Conservation (phyloP, 1,140 invertebrate species). For the Caenorhabditis briggsae region DNA sequence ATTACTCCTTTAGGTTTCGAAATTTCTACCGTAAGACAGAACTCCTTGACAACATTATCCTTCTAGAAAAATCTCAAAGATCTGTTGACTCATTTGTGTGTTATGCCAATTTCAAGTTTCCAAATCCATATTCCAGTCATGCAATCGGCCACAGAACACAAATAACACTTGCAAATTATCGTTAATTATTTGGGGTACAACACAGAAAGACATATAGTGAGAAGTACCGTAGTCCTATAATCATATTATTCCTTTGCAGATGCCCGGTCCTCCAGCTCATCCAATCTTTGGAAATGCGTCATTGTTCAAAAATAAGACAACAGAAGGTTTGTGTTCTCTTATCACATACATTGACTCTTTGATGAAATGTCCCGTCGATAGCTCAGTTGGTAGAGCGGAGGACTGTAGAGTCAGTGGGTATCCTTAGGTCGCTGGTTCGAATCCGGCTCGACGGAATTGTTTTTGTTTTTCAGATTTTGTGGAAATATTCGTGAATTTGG, state of each 20-base stretch:
- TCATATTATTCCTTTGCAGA: background rate
- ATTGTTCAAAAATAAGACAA: conserved; percentile 39
- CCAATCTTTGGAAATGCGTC: conserved; percentile 41
- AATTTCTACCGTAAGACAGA: no score
- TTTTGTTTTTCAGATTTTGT: conserved; percentile 9
- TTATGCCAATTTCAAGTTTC: background rate
- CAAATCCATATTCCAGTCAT: background rate
- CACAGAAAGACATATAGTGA: background rate
- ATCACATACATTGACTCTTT: background rate
- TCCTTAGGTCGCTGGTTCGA: conserved; percentile 75
- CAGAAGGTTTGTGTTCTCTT: background rate
- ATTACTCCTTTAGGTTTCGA: no score
- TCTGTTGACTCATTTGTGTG: background rate
- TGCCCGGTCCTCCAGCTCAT: conserved; percentile 37
- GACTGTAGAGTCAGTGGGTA: conserved; percentile 67
- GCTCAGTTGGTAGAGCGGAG: conserved; percentile 73
- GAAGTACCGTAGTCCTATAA: background rate
- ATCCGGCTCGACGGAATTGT: conserved; percentile 68
- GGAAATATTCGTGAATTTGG: background rate
- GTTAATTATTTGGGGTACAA: background rate
- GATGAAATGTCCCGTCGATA: conserved; percentile 57
- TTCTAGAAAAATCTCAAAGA: no score
- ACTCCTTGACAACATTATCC: no score
- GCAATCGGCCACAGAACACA: background rate
- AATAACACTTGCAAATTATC: background rate